Evolutionary conservation across 1,140 invertebrate genomes (phyloP).

Genomic region (Triops cancriformis): DNA sequence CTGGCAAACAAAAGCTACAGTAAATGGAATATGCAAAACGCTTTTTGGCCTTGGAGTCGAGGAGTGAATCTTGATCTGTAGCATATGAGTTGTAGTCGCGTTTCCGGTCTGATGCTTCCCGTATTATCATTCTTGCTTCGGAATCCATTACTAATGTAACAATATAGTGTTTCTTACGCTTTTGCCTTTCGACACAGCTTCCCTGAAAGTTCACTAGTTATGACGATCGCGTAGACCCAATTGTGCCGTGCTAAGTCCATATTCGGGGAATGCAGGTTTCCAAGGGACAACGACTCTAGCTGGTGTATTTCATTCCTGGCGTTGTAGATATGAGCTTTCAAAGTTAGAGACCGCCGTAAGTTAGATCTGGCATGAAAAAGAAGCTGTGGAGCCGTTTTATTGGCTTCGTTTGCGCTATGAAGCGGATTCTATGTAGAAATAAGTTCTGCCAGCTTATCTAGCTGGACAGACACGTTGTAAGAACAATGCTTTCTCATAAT

Average conservation of each 20-base stretch:
- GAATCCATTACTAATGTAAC: not conserved
- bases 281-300: no score
- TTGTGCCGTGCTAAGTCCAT: not conserved
- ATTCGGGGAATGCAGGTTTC: not conserved
- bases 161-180: not conserved
- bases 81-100: not conserved
- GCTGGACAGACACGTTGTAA: not conserved
- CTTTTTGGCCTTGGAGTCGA: not conserved
- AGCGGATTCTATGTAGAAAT: not conserved
- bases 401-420: not conserved
- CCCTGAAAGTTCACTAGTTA: no score
- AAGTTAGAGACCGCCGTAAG: not conserved
- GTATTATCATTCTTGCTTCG: not conserved
- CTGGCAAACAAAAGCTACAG: slow-evolving; percentile 2
- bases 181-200: no score
- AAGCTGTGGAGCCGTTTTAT: not conserved
- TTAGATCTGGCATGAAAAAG: not conserved
- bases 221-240: no score
- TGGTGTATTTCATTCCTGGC: no score
- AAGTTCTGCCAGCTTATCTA: not conserved
- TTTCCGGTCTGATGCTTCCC: not conserved
- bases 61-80: not conserved
- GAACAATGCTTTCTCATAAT: no score
- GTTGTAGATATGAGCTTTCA: not conserved
- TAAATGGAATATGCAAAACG: slow-evolving; percentile 14